These are phyloP conservation scores for Bedellia somnulentella DNA, from an alignment of 2,888 invertebrate species.

Conservation along the genomic window DNA sequence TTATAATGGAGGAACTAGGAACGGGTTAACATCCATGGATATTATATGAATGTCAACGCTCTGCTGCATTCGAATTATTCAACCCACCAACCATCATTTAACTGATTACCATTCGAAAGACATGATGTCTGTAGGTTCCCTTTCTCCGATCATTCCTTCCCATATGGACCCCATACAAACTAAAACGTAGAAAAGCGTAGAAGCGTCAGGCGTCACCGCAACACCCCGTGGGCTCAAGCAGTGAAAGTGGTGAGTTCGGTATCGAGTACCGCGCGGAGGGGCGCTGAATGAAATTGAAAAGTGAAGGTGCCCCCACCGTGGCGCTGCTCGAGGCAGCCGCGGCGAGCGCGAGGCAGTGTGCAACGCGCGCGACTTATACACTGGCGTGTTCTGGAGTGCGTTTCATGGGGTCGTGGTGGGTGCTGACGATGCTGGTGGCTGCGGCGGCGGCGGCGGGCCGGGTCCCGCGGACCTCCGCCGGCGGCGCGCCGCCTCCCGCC, in stretches of 20 bases:
- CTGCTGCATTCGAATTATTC: too few relatives aligned
- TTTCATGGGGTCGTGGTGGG: conserved; percentile 29
- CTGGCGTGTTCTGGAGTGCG: neutral
- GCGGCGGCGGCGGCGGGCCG: conserved; percentile 44
- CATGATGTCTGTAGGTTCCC: neutral
- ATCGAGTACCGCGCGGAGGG: conserved; percentile 28
- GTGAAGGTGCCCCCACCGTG: conserved; percentile 27
- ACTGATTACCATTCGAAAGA: neutral
- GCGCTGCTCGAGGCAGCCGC: neutral
- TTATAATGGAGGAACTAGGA: too few relatives aligned
- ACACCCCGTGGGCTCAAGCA: conserved; percentile 12
- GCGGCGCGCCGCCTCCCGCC: conserved; percentile 62
- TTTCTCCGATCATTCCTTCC: neutral
- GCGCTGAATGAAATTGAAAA: conserved; percentile 45
- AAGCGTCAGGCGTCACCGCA: conserved; percentile 5
- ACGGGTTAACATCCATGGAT: too few relatives aligned
- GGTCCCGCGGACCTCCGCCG: conserved; percentile 53
- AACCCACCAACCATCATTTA: neutral
- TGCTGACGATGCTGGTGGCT: conserved; percentile 32
- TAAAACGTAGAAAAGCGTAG: conserved; percentile 4
- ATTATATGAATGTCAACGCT: too few relatives aligned
- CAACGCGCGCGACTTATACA: conserved; percentile 1
- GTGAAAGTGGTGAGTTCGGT: conserved; percentile 55
- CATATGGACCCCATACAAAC: neutral
- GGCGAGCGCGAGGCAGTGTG: conserved; percentile 2